Base-by-base conservation (phyloP, 2,113 vertebrate species). In the Seriola aureovittata region DNA sequence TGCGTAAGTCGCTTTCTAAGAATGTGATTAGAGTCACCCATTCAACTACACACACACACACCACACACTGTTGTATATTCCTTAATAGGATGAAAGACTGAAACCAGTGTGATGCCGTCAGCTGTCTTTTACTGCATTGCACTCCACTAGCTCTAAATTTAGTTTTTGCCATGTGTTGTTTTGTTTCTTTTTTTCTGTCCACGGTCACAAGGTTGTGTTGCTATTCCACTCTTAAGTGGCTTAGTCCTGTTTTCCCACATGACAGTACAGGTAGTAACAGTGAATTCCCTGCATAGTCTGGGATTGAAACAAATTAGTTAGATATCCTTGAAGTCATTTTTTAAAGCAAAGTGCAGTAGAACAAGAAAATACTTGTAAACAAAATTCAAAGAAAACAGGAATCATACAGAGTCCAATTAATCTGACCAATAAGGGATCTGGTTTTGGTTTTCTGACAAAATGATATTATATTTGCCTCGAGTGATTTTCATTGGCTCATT, bases 41-140 rank as follows among this genome's bases (percentile, higher is more conserved):
- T 40, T 42, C 36, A 68, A 1, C 5, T 5, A 42, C 79, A 66
- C 40, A 34, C 44, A 74, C 17, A 29, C 3, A 36, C 29, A 16
- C 17, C 13, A 29, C 17, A 12, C 17, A 11, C 17, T 5, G 0
- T 29, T 40, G 14, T 57, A 12, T 17, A n/a, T 8, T 38, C 6
- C 25, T 46, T 42, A 50, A 68, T 44, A 23, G 34, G 52, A 58
- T 66, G n/a, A 78, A 34, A 48, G 52, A 68, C 46, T 74, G 46
- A 69, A 73, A 68, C 6, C 46, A 58, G 57, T n/a, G 34, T 21
- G 21, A 38, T 65, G 36, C 6, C 57, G 60, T n/a, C 46, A 23
- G 54, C 60, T 44, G 36, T 13, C 25, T 60, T 58, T 80, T 75
- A 42, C 9, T 32, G 44, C 62, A 38, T 1, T 34, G 12, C 50